A percentile compares a stretch with the other conserved stretches of the same genome.
Evolutionary conservation across 37 sponge, comb jelly and placozoan genomes (phyloP).

Genomic region (Theonella swinhoei): DNA sequence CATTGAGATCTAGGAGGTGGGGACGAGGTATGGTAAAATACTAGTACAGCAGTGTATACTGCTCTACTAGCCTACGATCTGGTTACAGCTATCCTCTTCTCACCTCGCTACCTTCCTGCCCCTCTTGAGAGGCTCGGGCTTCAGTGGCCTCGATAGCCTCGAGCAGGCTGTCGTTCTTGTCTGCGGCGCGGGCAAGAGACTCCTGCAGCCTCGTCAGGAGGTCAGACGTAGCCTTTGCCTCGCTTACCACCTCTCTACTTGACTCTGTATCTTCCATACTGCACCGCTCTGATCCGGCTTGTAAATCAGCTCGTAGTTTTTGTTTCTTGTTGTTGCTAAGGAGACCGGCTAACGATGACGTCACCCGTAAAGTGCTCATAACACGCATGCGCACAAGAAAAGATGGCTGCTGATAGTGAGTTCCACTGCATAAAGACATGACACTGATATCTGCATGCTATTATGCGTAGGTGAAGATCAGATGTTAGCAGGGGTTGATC

Average conservation of each 20-base stretch:
- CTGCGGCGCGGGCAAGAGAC: slow-evolving; percentile 47
- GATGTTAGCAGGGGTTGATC: slow-evolving; percentile 36
- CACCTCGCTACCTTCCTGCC: slow-evolving; percentile 4
- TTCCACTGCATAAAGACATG: not conserved
- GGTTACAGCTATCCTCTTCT: not conserved
- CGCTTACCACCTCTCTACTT: not conserved
- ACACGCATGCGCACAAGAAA: not conserved
- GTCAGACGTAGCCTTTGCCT: not conserved
- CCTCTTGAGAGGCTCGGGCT: slow-evolving; percentile 19
- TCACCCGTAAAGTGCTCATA: not conserved
- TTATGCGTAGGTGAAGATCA: not conserved
- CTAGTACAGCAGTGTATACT: not conserved
- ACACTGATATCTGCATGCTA: not conserved
- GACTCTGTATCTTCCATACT: not conserved
- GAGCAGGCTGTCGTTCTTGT: slow-evolving; percentile 80
- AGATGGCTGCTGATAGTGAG: not conserved
- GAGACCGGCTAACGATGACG: not conserved
- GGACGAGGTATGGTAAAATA: not conserved
- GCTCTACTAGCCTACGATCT: not conserved
- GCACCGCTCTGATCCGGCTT: not conserved
- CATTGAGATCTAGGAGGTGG: slow-evolving; percentile 60
- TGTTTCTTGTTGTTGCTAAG: not conserved
- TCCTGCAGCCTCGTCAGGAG: slow-evolving; percentile 48
- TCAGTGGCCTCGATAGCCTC: slow-evolving; percentile 83
- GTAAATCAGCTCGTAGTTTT: not conserved